Conservation (phyloP, 2,113 vertebrate genomes). For the Scytalopus superciliaris region DNA sequence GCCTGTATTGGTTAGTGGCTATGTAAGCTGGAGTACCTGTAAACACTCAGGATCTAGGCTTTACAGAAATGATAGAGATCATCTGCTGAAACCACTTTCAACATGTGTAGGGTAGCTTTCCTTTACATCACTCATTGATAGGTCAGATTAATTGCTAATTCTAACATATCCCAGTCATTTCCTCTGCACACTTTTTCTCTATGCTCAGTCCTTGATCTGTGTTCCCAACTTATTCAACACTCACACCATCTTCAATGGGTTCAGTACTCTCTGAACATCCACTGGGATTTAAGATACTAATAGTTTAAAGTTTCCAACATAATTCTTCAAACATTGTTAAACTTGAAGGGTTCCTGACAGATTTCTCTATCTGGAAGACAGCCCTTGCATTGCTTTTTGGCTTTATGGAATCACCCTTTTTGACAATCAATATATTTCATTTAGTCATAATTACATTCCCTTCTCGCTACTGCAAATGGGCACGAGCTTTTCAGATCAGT, state of each 20-base stretch:
- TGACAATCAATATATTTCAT: neutral
- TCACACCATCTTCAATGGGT: neutral
- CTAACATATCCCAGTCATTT: neutral
- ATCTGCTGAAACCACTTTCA: neutral
- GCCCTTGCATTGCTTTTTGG: neutral
- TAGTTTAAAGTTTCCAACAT: neutral
- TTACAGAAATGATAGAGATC: neutral
- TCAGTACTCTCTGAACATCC: neutral
- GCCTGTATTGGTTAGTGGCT: neutral
- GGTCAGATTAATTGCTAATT: neutral
- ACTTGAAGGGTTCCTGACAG: neutral
- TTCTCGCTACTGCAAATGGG: accelerated
- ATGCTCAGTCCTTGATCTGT: neutral
- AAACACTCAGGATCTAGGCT: neutral
- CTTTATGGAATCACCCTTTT: neutral
- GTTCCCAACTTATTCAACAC: neutral
- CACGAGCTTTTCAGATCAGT: neutral
- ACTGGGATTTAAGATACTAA: neutral
- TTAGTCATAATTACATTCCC: neutral
- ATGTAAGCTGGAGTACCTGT: neutral
- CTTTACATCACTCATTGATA: neutral
- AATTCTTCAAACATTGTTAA: neutral
- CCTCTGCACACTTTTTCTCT: neutral
- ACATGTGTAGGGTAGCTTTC: neutral
- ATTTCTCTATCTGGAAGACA: neutral